Conservation (phyloP, 1,140 invertebrate species). For the Monomorium pharaonis region DNA sequence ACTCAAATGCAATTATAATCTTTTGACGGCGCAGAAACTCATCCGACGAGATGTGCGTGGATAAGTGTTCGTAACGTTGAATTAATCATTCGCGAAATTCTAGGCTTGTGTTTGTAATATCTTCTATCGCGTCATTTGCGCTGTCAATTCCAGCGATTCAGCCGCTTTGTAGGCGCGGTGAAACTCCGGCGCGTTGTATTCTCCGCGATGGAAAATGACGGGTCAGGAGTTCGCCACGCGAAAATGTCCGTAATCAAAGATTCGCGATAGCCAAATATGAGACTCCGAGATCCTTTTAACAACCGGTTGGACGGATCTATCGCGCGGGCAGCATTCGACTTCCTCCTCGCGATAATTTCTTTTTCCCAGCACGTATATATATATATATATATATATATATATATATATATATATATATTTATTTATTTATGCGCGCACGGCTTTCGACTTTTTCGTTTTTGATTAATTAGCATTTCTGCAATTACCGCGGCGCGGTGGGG, state of each 20-base stretch:
- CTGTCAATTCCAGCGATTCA: constrained; percentile 5
- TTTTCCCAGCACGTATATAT: not conserved
- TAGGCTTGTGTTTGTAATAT: not conserved
- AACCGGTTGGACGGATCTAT: not conserved
- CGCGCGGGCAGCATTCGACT: not conserved
- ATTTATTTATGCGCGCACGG: too few species aligned
- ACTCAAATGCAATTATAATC: not conserved
- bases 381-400: constrained; percentile 19
- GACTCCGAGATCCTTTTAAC: not conserved
- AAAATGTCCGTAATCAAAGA: constrained; percentile 37
- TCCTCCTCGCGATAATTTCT: not conserved
- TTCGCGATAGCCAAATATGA: constrained; percentile 37
- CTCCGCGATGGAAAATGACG: constrained; percentile 52
- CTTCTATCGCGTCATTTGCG: not conserved
- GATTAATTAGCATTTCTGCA: constrained; percentile 37
- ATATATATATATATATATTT: constrained; percentile 5
- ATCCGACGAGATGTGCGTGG: not conserved
- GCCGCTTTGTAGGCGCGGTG: constrained; percentile 28
- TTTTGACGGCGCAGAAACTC: not conserved
- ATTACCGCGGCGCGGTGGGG: not conserved
- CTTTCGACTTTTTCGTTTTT: not conserved
- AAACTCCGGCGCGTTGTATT: constrained; percentile 51
- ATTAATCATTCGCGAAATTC: not conserved
- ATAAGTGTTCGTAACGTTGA: not conserved
- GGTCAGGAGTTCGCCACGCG: constrained; percentile 25